These are phyloP conservation scores for Pogoniulus pusillus DNA, from an alignment of 2,797 vertebrate species.

Conservation along the genomic window DNA sequence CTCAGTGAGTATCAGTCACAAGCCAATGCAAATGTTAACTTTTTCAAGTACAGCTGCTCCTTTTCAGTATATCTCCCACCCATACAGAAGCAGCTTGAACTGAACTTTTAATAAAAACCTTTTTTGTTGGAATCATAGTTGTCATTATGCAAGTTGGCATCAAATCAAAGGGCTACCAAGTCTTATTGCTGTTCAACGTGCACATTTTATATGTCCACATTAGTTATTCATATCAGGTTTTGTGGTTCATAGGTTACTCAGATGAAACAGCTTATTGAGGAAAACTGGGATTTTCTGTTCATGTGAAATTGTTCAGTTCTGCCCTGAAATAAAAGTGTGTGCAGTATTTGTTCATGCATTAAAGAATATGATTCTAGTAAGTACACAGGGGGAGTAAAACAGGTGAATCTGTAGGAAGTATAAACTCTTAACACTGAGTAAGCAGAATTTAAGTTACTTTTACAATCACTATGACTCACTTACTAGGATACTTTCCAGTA, in stretches of 20 bases:
- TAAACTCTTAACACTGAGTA: neutral
- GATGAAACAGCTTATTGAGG: neutral
- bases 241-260: constrained; percentile 22
- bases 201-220: neutral
- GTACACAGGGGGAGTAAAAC: neutral
- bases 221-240: neutral
- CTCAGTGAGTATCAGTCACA: neutral
- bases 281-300: constrained; percentile 4
- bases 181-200: neutral
- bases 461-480: neutral
- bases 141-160: neutral
- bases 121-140: neutral
- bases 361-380: neutral
- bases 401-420: neutral
- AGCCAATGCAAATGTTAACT: constrained; percentile 16
- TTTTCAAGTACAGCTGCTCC: constrained; percentile 34
- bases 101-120: neutral
- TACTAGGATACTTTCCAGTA: neutral
- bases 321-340: neutral
- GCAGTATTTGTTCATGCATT: constrained; percentile 3
- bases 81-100: constrained; percentile 5
- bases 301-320: neutral
- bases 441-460: constrained; percentile 6
- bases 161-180: neutral
- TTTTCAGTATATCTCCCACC: neutral